Evolutionary conservation across 1,140 invertebrate species (phyloP), one percentile per base, ranked within the genome.

Genomic region (Oncopodura yosiiana): DNA sequence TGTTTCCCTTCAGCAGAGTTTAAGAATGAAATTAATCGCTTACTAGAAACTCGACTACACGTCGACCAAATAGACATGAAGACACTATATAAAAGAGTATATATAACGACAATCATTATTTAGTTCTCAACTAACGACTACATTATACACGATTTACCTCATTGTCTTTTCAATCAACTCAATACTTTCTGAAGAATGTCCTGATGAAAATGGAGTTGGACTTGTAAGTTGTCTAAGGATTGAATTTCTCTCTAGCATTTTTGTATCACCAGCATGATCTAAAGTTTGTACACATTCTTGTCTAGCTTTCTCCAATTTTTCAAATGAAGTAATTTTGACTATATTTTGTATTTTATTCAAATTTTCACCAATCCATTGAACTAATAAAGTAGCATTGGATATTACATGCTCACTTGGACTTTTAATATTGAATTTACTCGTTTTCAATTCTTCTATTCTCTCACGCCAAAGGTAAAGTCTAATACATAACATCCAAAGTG

Each of bases 291-390:
- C 21, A 39, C 54, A 57, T 29, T 52, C 44, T 5, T 39, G 14
- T 12, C 37, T 27, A 1, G 49, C 11, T 3, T 18, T 36, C 24
- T 30, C 32, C 3, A 58, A 8, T 49, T 49, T 3, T 5, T 42
- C 41, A 14, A 2, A 34, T 24, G 36, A 9, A 27, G 50, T 6
- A 18, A 11, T 16, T 11, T 29, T 16, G 9, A 14, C 26, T 6
- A 37, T 8, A 9, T 41, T 54, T 24, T 26, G 37, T 18, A 26
- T 3, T 3, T 9, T 45, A 21, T 55, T 36, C 1, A 59, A 49
- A 49, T 43, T 9, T 29, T 58, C 56, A 16, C 38, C 45, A 12
- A 59, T 44, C 61, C 61, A 62, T 41, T 56, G 37, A 29, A 62
- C 36, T 3, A 59, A 11, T 12, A 62, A 38, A 8, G 26, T 49